phyloP scores from a whole-genome alignment of 1,140 invertebrate genomes.

The Apis dorsata region DNA sequence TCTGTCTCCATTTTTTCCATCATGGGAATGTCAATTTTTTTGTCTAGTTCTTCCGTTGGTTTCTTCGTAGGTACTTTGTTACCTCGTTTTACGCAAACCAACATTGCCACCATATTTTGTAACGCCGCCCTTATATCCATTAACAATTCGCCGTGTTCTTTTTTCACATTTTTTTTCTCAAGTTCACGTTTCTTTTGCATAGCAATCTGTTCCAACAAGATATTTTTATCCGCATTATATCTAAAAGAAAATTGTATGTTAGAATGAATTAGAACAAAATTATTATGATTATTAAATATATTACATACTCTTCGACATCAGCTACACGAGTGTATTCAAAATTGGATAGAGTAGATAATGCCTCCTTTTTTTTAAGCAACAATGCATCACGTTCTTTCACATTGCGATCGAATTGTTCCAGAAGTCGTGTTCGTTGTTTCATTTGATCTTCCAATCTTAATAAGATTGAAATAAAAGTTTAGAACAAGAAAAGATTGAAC shows the following conservation, averaged over 20 bases:
- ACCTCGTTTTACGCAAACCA: conserved; percentile 59
- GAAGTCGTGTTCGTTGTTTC: conserved; percentile 72
- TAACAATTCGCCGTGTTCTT: conserved; percentile 68
- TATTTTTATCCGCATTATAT: conserved; percentile 79
- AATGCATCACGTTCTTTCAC: conserved; percentile 79
- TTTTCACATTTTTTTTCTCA: conserved; percentile 65
- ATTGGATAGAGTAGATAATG: conserved; percentile 79
- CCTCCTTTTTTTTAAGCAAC: conserved; percentile 81
- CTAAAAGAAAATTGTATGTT: conserved; percentile 62
- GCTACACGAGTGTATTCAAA: conserved; percentile 81
- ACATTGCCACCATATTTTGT: conserved; percentile 72
- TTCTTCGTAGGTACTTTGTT: conserved; percentile 34
- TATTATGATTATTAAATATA: too few relatives aligned
- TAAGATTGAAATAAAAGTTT: conserved; percentile 53
- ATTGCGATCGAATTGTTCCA: conserved; percentile 78
- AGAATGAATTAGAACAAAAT: neutral
- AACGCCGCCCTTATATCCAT: conserved; percentile 72
- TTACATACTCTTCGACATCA: conserved; percentile 57
- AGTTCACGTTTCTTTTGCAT: conserved; percentile 76
- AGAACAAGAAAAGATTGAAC: too few relatives aligned
- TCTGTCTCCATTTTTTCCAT: conserved; percentile 65
- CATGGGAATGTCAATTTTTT: conserved; percentile 5
- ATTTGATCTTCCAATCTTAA: conserved; percentile 82
- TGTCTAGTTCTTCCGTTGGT: conserved; percentile 20
- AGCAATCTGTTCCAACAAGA: conserved; percentile 76